phyloP scores from a whole-genome alignment of 2,113 vertebrate genomes.

The Pseudonaja textilis region DNA sequence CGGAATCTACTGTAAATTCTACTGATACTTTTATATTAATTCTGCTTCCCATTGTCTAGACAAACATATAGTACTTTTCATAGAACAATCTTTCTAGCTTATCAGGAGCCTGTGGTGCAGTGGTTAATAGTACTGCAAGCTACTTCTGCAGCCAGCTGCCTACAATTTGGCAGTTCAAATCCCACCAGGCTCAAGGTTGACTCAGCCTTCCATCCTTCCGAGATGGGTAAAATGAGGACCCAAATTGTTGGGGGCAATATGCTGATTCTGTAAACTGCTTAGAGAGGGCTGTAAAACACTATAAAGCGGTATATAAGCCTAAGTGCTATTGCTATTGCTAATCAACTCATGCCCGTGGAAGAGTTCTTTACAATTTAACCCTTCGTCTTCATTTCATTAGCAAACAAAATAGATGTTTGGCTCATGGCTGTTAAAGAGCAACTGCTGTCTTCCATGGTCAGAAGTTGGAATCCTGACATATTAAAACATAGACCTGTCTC shows the following conservation, averaged over 20 bases:
- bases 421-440: constrained; percentile 16
- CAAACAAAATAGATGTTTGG: not conserved
- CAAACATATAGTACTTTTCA: not conserved
- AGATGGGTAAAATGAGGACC: too few relatives aligned
- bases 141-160: too few relatives aligned
- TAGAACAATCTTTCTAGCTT: not conserved
- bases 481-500: constrained; percentile 34
- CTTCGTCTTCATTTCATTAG: not conserved
- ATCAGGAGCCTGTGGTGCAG: too few relatives aligned
- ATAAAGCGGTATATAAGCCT: too few relatives aligned
- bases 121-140: too few relatives aligned
- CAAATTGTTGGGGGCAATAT: too few relatives aligned
- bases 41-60: not conserved
- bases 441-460: not conserved
- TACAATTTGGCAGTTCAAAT: too few relatives aligned
- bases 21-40: not conserved
- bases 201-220: too few relatives aligned
- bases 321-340: not conserved
- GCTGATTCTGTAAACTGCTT: too few relatives aligned
- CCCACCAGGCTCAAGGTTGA: too few relatives aligned
- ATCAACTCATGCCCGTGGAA: not conserved
- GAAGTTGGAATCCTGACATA: not conserved
- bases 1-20: not conserved
- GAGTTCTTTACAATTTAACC: not conserved
- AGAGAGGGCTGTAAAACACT: too few relatives aligned